These are phyloP conservation scores for Oreocharis arfaki DNA, from an alignment of 2,113 vertebrate species.

Conservation along the genomic window DNA sequence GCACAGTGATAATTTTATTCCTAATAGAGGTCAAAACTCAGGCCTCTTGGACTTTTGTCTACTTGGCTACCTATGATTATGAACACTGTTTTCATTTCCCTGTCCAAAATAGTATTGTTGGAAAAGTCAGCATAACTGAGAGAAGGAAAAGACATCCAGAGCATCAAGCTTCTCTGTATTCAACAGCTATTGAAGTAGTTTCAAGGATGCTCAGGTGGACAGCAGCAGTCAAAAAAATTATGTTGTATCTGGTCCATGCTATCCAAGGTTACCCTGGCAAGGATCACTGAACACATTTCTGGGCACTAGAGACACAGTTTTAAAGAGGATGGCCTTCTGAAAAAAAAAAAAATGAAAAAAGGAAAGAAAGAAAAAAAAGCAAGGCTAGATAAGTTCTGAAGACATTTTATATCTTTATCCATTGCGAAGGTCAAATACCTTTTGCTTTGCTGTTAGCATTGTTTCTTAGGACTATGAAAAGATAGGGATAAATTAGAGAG, in stretches of 20 bases:
- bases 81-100: neutral
- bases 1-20: neutral
- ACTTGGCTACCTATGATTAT: neutral
- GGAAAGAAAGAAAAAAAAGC: neutral
- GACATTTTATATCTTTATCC: neutral
- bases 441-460: neutral
- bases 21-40: neutral
- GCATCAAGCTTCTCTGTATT: accelerated
- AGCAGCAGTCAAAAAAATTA: neutral
- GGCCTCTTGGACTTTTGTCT: neutral
- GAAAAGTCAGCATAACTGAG: neutral
- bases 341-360: neutral
- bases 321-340: neutral
- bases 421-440: neutral
- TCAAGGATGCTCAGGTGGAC: neutral
- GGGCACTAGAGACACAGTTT: neutral
- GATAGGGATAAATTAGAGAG: neutral
- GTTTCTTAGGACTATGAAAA: neutral
- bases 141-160: neutral
- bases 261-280: neutral
- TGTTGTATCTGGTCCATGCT: accelerated
- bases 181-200: neutral
- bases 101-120: neutral
- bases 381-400: neutral
- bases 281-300: neutral